Evolutionary conservation across 1,140 invertebrate species (phyloP), one percentile per base, ranked within the genome.

Genomic region (Drosophila hydei): DNA sequence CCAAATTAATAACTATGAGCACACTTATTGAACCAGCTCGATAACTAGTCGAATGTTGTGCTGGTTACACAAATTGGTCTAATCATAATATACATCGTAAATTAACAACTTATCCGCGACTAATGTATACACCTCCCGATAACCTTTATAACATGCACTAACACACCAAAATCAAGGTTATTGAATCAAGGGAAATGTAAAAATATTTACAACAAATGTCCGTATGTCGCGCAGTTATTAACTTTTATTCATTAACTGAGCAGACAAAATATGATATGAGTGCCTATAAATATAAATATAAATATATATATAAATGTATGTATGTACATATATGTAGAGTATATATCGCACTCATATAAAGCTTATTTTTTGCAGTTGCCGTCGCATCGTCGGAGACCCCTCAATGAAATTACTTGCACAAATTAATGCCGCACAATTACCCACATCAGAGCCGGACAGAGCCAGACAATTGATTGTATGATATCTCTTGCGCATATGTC

Each of bases 341-440:
- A 19, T 21, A 43, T 9, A 33, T 23, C 18, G 40, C 40, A n/a
- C 9, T 56, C 36, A 30, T 30, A 25, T 75, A 61, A 52, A 6
- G 30, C 70, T 56, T 73, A 52, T 50, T 73, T 43, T 50, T 51
- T 30, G 36, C 42, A 43, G 47, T 70, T 70, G 50, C 38, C 16
- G 56, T 55, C 42, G 58, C 19, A 23, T 56, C 48, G 72, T 61
- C 60, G 47, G 36, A 45, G 60, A 48, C 42, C 56, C 62, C 56
- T 84, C 75, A 84, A 80, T 87, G 81, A 77, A 87, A 85, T 85
- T 85, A 85, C 74, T 87, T 85, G 81, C 80, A 85, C 80, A 85
- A 85, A 85, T 83, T 84, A 83, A 79, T 79, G 79, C 75, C 75
- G 61, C 65, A 77, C 70, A 83, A 72, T 78, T 76, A 70, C 75